phyloP scores from a whole-genome alignment of 2,113 vertebrate genomes.

The Promerops cafer region DNA sequence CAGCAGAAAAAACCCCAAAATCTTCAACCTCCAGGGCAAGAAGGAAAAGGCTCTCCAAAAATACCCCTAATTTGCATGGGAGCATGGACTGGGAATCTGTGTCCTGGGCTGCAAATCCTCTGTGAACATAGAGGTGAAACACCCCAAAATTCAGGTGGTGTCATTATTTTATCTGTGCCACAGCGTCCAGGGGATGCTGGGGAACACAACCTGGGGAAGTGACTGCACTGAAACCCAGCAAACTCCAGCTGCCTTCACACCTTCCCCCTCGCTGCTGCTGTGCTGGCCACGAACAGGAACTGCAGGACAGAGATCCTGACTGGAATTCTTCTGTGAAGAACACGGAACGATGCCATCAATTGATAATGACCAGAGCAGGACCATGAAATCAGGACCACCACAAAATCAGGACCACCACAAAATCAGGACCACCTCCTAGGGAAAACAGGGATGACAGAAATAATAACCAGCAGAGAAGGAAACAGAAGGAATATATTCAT shows the following conservation, averaged over 20 bases:
- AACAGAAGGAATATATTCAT: not conserved
- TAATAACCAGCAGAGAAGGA: not conserved
- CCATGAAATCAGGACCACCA: not conserved
- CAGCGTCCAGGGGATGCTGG: not conserved
- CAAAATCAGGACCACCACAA: not conserved
- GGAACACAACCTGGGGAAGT: not conserved
- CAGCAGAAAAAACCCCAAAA: not conserved
- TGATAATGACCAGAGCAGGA: not conserved
- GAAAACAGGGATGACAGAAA: not conserved
- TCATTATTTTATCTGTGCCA: not conserved
- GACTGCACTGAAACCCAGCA: not conserved
- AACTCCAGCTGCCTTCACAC: fast-evolving
- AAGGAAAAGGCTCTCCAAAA: fast-evolving
- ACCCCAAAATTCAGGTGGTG: not conserved
- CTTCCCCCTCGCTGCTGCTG: not conserved
- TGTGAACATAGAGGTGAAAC: not conserved
- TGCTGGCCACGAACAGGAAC: fast-evolving
- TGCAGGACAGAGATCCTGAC: not conserved
- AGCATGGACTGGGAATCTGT: not conserved
- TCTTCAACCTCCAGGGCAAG: not conserved
- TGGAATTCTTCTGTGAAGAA: not conserved
- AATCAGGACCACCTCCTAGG: not conserved
- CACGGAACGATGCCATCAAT: not conserved
- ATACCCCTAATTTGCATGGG: fast-evolving
- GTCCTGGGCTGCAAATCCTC: not conserved